Percentiles rank a stretch among this genome's conserved stretches.
phyloP scores from a whole-genome alignment of 64 coral and sea anemone genomes.

The Hydrozoanthus tunicans region DNA sequence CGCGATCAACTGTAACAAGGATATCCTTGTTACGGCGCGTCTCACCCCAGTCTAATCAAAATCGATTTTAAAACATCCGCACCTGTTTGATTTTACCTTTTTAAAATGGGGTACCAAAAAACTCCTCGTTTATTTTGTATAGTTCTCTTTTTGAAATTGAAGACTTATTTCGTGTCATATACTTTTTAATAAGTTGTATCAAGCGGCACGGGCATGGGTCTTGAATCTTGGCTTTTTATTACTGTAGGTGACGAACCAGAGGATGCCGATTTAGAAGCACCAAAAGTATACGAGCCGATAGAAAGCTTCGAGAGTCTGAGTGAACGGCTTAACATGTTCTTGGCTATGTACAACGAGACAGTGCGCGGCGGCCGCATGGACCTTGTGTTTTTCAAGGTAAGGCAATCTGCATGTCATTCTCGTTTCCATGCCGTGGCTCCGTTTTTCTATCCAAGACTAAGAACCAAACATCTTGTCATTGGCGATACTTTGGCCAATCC shows the following conservation, averaged over 20 bases:
- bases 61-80: no score
- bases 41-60: no score
- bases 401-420: neutral
- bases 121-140: no score
- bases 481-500: neutral
- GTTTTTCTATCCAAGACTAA: neutral
- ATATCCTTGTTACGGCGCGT: no score
- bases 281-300: conserved; percentile 89
- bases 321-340: conserved; percentile 75
- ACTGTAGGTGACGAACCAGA: conserved; percentile 86
- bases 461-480: neutral
- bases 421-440: neutral
- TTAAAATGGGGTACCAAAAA: no score
- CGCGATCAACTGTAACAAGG: no score
- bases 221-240: neutral
- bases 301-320: conserved; percentile 67
- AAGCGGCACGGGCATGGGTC: neutral
- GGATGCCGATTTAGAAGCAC: conserved; percentile 88
- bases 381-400: conserved; percentile 97
- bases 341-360: conserved; percentile 85
- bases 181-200: no score
- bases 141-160: no score
- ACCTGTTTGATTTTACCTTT: no score
- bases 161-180: no score
- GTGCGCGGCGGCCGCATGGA: conserved; percentile 92